These are phyloP conservation scores for Drosophila sproati DNA, from an alignment of 1,140 invertebrate species.

Conservation along the genomic window DNA sequence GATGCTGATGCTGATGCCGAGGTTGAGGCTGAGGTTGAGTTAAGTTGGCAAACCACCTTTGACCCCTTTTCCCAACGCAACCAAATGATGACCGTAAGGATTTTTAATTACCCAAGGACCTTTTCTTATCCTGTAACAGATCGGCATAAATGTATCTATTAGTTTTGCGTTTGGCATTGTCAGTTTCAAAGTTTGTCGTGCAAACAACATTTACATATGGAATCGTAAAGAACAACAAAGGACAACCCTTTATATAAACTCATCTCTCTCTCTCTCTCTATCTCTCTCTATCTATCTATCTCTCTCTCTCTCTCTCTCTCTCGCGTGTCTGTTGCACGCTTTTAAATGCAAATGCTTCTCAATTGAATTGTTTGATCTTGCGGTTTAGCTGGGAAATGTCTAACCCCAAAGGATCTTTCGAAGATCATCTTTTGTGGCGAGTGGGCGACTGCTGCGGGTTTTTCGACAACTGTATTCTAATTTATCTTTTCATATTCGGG, in stretches of 20 bases:
- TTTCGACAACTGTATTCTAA: neutral
- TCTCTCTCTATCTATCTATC: neutral
- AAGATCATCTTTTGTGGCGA: neutral
- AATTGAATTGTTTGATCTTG: constrained; percentile 56
- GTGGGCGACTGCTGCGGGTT: neutral
- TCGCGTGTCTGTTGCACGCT: neutral
- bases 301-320: neutral
- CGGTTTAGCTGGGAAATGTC: constrained; percentile 24
- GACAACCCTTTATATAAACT: constrained; percentile 46
- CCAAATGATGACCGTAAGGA: constrained; percentile 54
- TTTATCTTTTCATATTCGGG: neutral
- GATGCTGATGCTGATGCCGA: too few relatives aligned
- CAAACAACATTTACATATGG: constrained; percentile 74
- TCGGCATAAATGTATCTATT: constrained; percentile 75
- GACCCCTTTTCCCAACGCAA: constrained; percentile 32
- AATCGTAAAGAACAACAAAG: constrained; percentile 36
- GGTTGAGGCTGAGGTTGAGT: constrained; percentile 5
- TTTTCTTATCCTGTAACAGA: constrained; percentile 45
- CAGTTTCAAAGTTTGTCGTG: constrained; percentile 67
- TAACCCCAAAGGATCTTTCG: constrained; percentile 9
- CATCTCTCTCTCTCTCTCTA: constrained; percentile 12
- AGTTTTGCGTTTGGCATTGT: constrained; percentile 70
- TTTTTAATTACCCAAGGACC: constrained; percentile 58
- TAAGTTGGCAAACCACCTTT: constrained; percentile 41
- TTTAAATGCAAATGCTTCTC: constrained; percentile 41